Base-by-base conservation (phyloP, 2,888 invertebrate genomes). In the Caenorhabditis afra region DNA sequence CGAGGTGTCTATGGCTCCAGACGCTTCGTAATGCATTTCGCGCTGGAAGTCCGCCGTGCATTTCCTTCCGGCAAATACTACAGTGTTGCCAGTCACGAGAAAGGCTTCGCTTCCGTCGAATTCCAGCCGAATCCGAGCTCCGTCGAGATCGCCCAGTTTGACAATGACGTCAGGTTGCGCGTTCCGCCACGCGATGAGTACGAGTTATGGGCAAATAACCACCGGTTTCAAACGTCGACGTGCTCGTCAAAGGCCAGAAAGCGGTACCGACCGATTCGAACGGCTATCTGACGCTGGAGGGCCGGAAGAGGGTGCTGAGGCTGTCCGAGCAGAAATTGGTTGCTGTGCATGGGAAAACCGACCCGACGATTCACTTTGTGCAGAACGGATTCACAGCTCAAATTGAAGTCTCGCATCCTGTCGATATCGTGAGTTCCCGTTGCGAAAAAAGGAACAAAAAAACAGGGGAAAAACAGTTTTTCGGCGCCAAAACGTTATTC, bases 51-150 rank as follows among this genome's bases (percentile, higher is more conserved):
- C 87, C 12, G 23, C 70, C 3, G 87, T 89, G 1, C 76, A 84
- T 39, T 97, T 1, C 94, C 95, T 0, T 94, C 94, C 14, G 97
- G 96, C 4, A 93, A 93, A 75, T 97, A 96, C 90, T 92, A 92
- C 57, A 91, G 96, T 18, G 37, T 8, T 0, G 82, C 85, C 7
- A 23, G 62, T 10, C 75, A 45, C 29, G 68, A 71, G 14, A 61
- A 59, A 20, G 73, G 62, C 5, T 50, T 59, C 37, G 65, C 75
- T 12, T 55, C 58, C 0, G 71, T 86, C 39, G 29, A 57, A 4
- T 87, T 87, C 75, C 39, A 68, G 12, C 84, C 86, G 22, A 35
- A 50, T 18, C 22, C 41, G 14, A 61, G 57, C 20, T 53, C 45
- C 12, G 18, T 75, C 12, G 44, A 52, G 3, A 37, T 79, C 20